Evolutionary conservation across 2,797 vertebrate species (phyloP).

Genomic region (Hapalemur alaotrensis): DNA sequence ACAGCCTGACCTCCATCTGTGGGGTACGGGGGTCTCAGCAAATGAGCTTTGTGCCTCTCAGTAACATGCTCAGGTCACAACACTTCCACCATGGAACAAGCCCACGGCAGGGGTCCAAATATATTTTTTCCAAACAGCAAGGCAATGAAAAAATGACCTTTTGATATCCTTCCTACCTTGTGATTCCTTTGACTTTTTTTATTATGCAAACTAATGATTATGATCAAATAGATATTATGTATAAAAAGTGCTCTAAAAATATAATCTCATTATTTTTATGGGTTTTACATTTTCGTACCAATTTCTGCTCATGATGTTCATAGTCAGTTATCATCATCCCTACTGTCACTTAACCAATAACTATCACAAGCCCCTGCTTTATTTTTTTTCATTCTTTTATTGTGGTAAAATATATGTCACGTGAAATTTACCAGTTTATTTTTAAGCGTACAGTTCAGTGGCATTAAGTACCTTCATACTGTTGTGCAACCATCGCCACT

Average conservation of each 20-base stretch:
- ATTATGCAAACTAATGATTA: slow-evolving; percentile 31
- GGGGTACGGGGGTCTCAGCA: neutral
- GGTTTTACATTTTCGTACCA: slow-evolving; percentile 26
- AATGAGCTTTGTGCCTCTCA: neutral
- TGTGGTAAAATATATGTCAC: neutral
- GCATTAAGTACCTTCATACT: neutral
- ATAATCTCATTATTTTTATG: slow-evolving; percentile 34
- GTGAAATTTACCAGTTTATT: neutral
- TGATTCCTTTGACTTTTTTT: slow-evolving; percentile 16
- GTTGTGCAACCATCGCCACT: neutral
- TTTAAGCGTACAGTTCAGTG: neutral
- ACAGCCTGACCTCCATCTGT: neutral
- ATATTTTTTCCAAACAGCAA: neutral
- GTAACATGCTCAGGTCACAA: neutral
- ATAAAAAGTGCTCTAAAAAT: slow-evolving; percentile 36
- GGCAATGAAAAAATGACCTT: slow-evolving; percentile 1
- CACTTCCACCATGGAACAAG: neutral
- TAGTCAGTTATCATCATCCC: neutral
- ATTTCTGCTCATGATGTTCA: neutral
- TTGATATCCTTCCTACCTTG: neutral
- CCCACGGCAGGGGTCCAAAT: neutral
- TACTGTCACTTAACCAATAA: neutral
- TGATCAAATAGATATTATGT: slow-evolving; percentile 33
- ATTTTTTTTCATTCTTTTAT: neutral
- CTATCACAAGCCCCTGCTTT: neutral